A percentile compares a stretch with the other conserved stretches of the same genome.
These are phyloP conservation scores for Clistopyga incitator DNA, from an alignment of 2,888 invertebrate genomes.

Conservation along the genomic window DNA sequence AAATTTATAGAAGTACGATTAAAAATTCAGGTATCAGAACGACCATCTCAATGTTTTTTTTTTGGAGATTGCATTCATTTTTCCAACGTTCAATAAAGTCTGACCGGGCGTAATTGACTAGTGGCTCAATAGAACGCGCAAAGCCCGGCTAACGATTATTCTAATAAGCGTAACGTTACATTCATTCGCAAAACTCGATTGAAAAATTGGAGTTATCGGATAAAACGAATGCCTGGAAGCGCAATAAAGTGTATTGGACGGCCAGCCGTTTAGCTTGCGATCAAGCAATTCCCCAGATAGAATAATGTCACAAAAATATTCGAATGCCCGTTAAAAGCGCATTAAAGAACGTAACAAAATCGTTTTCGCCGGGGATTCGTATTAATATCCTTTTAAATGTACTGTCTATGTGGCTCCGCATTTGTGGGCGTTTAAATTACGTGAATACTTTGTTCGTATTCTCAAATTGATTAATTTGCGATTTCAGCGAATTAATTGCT, in stretches of 20 bases:
- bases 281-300: neutral
- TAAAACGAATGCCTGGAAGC: conserved; percentile 55
- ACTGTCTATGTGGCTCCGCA: neutral
- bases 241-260: conserved; percentile 51
- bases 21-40: no score
- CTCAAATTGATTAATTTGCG: conserved; percentile 73
- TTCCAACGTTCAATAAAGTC: conserved; percentile 7
- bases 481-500: conserved; percentile 77
- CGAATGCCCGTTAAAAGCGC: neutral
- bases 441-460: conserved; percentile 58
- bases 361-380: neutral
- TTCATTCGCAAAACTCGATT: conserved; percentile 47
- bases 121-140: conserved; percentile 51
- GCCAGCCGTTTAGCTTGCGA: conserved; percentile 37
- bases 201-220: conserved; percentile 35
- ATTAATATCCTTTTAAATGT: neutral
- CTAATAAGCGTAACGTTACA: conserved; percentile 72
- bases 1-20: no score
- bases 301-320: neutral
- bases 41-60: neutral
- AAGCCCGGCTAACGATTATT: conserved; percentile 51
- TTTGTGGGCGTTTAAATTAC: neutral
- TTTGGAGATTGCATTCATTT: conserved; percentile 38
- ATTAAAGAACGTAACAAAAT: neutral
- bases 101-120: conserved; percentile 38